Conservation (phyloP, 2,113 vertebrate genomes). For the Campylomormyrus numenius region DNA sequence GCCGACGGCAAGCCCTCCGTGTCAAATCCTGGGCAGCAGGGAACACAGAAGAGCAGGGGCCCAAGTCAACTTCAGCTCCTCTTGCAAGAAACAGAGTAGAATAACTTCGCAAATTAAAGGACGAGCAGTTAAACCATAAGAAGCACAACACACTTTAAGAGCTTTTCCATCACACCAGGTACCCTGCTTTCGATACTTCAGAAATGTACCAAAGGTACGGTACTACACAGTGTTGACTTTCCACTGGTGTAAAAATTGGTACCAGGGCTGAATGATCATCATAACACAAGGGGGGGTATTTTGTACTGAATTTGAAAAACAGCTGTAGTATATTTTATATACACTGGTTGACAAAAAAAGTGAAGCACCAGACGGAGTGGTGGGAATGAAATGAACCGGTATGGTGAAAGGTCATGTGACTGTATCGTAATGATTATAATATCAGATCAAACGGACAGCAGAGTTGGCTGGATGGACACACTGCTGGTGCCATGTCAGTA, state of each 20-base stretch:
- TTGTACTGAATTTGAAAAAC: not conserved
- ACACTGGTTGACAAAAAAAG: no score
- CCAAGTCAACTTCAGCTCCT: not conserved
- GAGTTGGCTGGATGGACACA: not conserved
- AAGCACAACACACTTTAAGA: not conserved
- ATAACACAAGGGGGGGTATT: not conserved
- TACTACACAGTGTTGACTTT: not conserved
- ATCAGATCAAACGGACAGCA: not conserved
- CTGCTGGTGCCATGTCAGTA: no score
- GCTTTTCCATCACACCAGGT: not conserved
- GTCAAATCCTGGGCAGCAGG: slow-evolving; percentile 40
- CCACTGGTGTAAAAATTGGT: not conserved
- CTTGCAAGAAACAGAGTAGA: not conserved
- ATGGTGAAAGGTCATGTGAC: no score
- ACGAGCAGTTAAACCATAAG: not conserved
- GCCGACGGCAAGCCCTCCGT: slow-evolving; percentile 39
- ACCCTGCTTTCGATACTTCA: not conserved
- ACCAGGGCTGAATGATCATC: not conserved
- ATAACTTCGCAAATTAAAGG: not conserved
- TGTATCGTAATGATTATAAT: not conserved
- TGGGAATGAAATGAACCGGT: no score
- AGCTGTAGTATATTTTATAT: not conserved
- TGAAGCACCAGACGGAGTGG: no score
- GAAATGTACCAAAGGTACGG: no score
- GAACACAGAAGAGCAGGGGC: not conserved